Evolutionary conservation across 2,888 invertebrate species (phyloP), one percentile per base, ranked within the genome.

Genomic region (Dorcus hopei): DNA sequence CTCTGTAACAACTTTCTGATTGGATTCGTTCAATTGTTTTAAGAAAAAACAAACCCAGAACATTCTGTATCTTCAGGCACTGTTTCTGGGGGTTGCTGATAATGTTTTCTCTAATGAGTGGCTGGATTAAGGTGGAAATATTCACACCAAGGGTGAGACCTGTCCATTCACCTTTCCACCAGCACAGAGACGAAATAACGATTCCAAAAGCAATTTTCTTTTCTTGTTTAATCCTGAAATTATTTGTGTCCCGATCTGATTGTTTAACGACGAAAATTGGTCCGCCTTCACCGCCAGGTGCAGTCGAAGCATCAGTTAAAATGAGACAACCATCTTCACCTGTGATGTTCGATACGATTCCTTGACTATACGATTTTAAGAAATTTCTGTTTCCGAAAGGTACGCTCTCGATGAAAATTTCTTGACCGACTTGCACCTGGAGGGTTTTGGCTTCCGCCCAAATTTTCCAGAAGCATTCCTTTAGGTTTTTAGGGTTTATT

Each of bases 161-260:
- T 62, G 85, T 83, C 82, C 85, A 83, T 76, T 86, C 86, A 4
- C 84, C 84, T 38, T 82, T 79, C 78, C 84, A 85, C 84, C 85
- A 85, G 52, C 82, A 82, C 67, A 84, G 79, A 64, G 83, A 80
- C 67, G 83, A 83, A 48, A 85, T 80, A 64, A 86, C 83, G 63
- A 81, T 76, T 42, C 85, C 86, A 55, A 82, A 72, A 40, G 82
- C 65, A 38, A 42, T 51, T 42, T 9, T 45, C 14, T 33, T 33
- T 33, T 33, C 6, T 7, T 33, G 26, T 33, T 33, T 5, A 5
- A 57, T 49, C 9, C 43, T 48, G 39, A 39, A 45, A 48, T 33
- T 7, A 33, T 19, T 19, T 19, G 19, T 19, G 3, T 19, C 19
- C 3, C 3, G 19, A 19, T 19, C 19, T 19, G 19, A 19, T 19